phyloP scores from a whole-genome alignment of 2,113 vertebrate species.

The Eclectus roratus region DNA sequence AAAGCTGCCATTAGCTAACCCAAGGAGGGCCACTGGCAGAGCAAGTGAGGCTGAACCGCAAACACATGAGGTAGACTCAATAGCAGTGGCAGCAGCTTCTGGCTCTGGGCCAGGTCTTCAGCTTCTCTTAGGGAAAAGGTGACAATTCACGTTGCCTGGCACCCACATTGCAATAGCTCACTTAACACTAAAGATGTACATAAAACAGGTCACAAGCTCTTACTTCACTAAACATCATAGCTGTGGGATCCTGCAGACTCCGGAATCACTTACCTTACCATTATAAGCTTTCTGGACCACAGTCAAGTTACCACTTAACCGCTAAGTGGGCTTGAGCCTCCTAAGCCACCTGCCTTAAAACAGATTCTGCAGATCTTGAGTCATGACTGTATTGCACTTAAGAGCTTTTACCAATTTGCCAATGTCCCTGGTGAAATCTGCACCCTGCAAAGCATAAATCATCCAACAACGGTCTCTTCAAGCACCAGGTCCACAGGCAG shows the following conservation, averaged over 20 bases:
- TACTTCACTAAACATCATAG: background rate
- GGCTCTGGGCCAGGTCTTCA: background rate
- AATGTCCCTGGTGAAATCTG: background rate
- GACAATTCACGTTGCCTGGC: background rate
- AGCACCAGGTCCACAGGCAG: background rate
- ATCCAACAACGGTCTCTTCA: background rate
- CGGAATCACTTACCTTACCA: background rate
- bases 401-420: background rate
- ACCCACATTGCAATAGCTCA: background rate
- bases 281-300: background rate
- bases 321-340: background rate
- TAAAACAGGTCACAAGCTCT: fast-evolving
- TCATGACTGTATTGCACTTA: background rate
- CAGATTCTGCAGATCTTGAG: background rate
- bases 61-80: background rate
- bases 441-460: background rate
- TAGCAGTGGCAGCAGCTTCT: background rate
- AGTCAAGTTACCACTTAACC: background rate
- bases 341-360: background rate
- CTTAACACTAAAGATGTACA: background rate
- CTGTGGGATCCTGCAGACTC: background rate
- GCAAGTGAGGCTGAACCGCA: background rate
- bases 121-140: background rate
- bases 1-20: background rate
- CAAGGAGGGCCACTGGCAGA: background rate